Conservation (phyloP, 2,888 invertebrate species). For the Eristalis arbustorum region DNA sequence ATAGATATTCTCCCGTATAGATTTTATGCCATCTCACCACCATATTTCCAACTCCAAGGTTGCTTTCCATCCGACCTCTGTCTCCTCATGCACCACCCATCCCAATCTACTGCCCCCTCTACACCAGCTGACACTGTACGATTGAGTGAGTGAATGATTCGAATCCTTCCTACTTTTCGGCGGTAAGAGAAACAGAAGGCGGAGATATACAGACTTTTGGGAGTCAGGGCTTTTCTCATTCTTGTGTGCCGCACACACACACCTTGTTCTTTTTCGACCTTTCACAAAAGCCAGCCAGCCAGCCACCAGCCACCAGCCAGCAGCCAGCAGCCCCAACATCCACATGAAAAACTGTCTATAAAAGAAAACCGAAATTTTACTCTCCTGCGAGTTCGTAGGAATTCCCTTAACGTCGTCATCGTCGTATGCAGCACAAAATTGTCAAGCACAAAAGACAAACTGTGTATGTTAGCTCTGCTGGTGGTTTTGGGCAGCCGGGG, state of each 20-base stretch:
- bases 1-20: conserved; percentile 66
- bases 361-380: conserved; percentile 60
- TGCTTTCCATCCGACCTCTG: conserved; percentile 31
- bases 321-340: conserved; percentile 57
- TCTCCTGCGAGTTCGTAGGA: conserved; percentile 53
- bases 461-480: neutral
- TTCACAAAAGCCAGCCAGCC: conserved; percentile 38
- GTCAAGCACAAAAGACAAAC: neutral
- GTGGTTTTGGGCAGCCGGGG: neutral
- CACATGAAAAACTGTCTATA: conserved; percentile 63
- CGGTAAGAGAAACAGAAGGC: conserved; percentile 22
- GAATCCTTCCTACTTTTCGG: conserved; percentile 55
- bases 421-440: conserved; percentile 53
- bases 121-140: conserved; percentile 5
- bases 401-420: conserved; percentile 63
- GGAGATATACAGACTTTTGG: conserved; percentile 55
- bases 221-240: conserved; percentile 34
- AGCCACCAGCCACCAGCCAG: neutral
- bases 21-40: conserved; percentile 56
- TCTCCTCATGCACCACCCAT: neutral
- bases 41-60: conserved; percentile 63
- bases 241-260: neutral
- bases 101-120: neutral
- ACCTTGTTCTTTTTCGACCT: conserved; percentile 38
- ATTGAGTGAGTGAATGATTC: conserved; percentile 64